A percentile compares a stretch with the other conserved stretches of the same genome.
Conservation (phyloP, 2,113 vertebrate genomes). For the Thunnus thynnus region DNA sequence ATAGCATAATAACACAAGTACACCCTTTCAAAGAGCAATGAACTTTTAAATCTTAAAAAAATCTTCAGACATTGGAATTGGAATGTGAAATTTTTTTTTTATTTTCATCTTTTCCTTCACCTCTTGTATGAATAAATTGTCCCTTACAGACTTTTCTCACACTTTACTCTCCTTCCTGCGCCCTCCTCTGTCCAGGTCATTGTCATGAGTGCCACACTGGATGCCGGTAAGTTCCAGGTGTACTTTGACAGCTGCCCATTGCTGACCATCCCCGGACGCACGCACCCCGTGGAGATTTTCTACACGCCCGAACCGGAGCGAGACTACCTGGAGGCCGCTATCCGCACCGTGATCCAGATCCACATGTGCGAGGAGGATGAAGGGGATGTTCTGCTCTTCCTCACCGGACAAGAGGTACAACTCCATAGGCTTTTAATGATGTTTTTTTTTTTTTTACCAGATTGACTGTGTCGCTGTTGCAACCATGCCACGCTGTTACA, state of each 20-base stretch:
- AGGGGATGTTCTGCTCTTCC: constrained; percentile 95
- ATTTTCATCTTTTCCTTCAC: constrained; percentile 14
- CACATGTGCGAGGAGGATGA: constrained; percentile 99
- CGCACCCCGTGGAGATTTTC: constrained; percentile 99
- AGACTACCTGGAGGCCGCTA: constrained; percentile 98
- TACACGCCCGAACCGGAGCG: constrained; percentile 98
- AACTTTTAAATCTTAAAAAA: too few relatives aligned
- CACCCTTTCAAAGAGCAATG: too few relatives aligned
- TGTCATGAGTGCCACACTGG: constrained; percentile 98
- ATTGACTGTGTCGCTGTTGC: not conserved
- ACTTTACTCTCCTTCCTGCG: not conserved
- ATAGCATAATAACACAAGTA: too few relatives aligned
- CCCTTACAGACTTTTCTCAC: not conserved
- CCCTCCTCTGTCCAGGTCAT: constrained; percentile 81
- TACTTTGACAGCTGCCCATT: constrained; percentile 99
- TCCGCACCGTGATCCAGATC: constrained; percentile 98
- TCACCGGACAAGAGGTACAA: constrained; percentile 97
- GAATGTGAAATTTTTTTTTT: not conserved
- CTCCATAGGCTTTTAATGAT: not conserved
- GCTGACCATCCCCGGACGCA: constrained; percentile 97
- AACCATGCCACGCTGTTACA: too few relatives aligned
- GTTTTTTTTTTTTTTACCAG: not conserved
- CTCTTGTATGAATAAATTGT: not conserved
- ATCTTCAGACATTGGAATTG: too few relatives aligned
- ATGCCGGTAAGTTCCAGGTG: constrained; percentile 98